phyloP scores from a whole-genome alignment of 2,797 vertebrate genomes.

The Hirundo rustica region DNA sequence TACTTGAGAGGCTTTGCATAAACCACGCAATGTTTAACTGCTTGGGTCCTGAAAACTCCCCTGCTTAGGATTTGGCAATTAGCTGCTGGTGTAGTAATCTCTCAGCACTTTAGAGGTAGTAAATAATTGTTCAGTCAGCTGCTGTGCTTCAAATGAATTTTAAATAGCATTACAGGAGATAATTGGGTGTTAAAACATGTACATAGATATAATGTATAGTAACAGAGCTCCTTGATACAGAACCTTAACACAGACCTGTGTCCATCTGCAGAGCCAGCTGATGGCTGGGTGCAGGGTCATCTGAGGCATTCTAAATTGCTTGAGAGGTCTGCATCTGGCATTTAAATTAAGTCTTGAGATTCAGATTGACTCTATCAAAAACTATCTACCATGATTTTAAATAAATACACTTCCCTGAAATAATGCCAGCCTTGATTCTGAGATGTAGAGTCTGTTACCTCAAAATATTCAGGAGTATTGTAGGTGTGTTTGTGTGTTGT shows the following conservation, averaged over 20 bases:
- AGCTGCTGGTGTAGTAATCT: background rate
- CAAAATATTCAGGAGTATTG: background rate
- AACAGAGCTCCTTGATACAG: background rate
- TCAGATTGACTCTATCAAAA: background rate
- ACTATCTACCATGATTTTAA: background rate
- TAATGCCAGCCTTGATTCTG: background rate
- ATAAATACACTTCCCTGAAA: background rate
- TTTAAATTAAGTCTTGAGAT: background rate
- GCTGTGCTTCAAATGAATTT: background rate
- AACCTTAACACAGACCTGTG: background rate
- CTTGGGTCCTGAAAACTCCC: background rate
- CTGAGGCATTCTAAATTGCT: background rate
- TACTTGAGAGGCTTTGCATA: background rate
- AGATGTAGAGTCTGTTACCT: background rate
- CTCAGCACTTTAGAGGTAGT: background rate
- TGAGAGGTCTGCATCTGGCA: background rate
- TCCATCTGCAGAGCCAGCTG: background rate
- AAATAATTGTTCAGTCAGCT: background rate
- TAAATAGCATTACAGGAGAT: background rate
- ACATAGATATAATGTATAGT: background rate
- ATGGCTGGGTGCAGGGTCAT: background rate
- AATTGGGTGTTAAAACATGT: background rate
- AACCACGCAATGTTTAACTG: background rate
- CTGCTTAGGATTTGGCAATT: background rate
- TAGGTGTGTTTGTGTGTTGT: background rate